Evolutionary conservation across 1,140 invertebrate species (phyloP).

Genomic region (Xylocopa sonorina): DNA sequence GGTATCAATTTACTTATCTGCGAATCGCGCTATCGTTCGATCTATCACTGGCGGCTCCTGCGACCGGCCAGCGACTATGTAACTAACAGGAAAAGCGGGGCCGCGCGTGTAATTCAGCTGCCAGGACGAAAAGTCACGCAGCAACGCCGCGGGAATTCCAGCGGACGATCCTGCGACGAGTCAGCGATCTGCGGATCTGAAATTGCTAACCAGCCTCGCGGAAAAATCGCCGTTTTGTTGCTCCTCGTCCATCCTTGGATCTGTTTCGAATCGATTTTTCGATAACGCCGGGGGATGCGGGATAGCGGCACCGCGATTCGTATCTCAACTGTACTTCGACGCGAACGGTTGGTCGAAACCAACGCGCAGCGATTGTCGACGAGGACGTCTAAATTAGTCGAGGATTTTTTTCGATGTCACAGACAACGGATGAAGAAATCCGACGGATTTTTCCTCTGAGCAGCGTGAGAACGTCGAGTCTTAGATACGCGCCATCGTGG

Average conservation of each 20-base stretch:
- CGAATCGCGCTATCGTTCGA: conserved; percentile 63
- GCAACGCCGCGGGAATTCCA: not conserved
- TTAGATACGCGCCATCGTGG: conserved; percentile 54
- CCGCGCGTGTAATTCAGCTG: conserved; percentile 60
- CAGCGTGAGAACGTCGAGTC: conserved; percentile 55
- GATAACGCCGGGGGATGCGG: no score
- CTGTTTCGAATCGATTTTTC: not conserved
- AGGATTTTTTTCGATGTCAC: conserved; percentile 9
- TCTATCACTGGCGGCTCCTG: conserved; percentile 57
- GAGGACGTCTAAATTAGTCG: conserved; percentile 12
- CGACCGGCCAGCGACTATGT: conserved; percentile 41
- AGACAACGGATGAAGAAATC: conserved; percentile 40
- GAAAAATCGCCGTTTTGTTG: not conserved
- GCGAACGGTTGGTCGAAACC: not conserved
- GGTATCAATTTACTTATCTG: conserved; percentile 71
- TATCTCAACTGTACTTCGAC: no score
- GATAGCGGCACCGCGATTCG: no score
- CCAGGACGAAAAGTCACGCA: conserved; percentile 56
- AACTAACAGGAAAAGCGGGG: conserved; percentile 61
- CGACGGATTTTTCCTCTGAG: conserved; percentile 14
- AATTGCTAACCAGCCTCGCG: not conserved
- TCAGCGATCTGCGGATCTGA: not conserved
- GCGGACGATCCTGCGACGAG: not conserved
- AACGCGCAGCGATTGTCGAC: not conserved
- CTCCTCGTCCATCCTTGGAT: not conserved